Percentiles rank a stretch among this genome's conserved stretches.
phyloP scores from a whole-genome alignment of 2,113 vertebrate species.

The Sisor rabdophorus region DNA sequence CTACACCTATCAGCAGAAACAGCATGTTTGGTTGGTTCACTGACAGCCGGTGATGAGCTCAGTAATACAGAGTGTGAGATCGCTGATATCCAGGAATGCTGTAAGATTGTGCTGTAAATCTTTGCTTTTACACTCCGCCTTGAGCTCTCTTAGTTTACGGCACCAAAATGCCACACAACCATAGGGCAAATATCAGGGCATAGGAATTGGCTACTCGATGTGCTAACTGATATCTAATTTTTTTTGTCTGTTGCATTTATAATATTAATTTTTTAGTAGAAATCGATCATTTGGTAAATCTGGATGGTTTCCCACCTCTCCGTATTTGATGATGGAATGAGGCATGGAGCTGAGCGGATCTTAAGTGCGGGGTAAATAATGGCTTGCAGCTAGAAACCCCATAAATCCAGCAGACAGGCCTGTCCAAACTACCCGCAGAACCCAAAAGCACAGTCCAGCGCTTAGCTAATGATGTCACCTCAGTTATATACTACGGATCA shows the following conservation, averaged over 20 bases:
- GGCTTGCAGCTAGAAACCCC: slow-evolving; percentile 70
- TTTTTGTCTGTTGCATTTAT: background rate
- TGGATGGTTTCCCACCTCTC: slow-evolving; percentile 35
- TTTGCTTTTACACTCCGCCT: background rate
- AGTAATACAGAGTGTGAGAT: background rate
- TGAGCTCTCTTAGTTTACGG: background rate
- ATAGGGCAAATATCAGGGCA: background rate
- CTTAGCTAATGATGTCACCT: slow-evolving; percentile 83
- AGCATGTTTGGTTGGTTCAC: background rate
- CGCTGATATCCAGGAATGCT: background rate
- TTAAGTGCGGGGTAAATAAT: slow-evolving; percentile 82
- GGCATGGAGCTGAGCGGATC: slow-evolving; percentile 72
- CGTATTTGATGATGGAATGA: slow-evolving; percentile 60
- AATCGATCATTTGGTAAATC: background rate
- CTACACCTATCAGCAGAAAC: background rate
- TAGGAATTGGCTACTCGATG: background rate
- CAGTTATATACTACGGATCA: slow-evolving; percentile 80
- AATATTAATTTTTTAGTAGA: slow-evolving; percentile 1
- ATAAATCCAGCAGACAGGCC: slow-evolving; percentile 80
- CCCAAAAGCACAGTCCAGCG: slow-evolving; percentile 58
- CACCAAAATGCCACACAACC: background rate
- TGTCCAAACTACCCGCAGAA: slow-evolving; percentile 61
- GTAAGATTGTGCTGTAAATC: background rate
- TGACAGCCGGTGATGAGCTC: background rate
- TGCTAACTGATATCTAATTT: no score